Conservation (phyloP, 2,888 invertebrate genomes). For the Orthosia gothica region DNA sequence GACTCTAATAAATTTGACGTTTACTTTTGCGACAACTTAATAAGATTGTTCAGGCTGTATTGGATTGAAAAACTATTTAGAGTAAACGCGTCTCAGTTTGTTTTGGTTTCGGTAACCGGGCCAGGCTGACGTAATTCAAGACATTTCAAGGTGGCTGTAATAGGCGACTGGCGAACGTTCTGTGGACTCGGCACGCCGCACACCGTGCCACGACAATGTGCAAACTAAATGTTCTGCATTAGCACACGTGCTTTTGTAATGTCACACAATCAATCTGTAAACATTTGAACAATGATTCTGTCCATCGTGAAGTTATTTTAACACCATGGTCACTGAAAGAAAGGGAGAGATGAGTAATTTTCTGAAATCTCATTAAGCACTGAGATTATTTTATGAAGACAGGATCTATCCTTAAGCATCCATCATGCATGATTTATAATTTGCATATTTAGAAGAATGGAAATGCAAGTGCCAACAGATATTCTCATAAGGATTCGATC, state of each 20-base stretch:
- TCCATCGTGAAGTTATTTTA: constrained; percentile 23
- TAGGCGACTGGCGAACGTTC: constrained; percentile 63
- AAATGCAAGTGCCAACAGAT: neutral
- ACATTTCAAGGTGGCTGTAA: constrained; percentile 72
- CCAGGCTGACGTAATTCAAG: constrained; percentile 85
- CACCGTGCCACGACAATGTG: constrained; percentile 70
- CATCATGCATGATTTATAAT: too few relatives aligned
- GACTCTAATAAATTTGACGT: constrained; percentile 33
- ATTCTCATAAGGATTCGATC: neutral
- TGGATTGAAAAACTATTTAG: constrained; percentile 49
- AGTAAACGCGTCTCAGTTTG: constrained; percentile 72
- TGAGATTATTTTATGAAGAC: too few relatives aligned
- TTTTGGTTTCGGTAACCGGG: constrained; percentile 76
- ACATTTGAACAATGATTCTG: constrained; percentile 69
- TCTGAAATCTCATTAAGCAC: neutral
- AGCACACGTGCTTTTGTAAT: constrained; percentile 84
- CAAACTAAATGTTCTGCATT: constrained; percentile 79
- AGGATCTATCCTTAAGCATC: neutral
- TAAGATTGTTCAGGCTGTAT: constrained; percentile 35
- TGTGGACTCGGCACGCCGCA: constrained; percentile 71
- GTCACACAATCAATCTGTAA: constrained; percentile 77
- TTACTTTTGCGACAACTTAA: constrained; percentile 43
- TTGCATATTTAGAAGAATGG: neutral
- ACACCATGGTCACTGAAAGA: constrained; percentile 6
- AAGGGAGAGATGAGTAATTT: constrained; percentile 4